Conservation (phyloP, 2,888 invertebrate species). For the Laspeyria flexula region DNA sequence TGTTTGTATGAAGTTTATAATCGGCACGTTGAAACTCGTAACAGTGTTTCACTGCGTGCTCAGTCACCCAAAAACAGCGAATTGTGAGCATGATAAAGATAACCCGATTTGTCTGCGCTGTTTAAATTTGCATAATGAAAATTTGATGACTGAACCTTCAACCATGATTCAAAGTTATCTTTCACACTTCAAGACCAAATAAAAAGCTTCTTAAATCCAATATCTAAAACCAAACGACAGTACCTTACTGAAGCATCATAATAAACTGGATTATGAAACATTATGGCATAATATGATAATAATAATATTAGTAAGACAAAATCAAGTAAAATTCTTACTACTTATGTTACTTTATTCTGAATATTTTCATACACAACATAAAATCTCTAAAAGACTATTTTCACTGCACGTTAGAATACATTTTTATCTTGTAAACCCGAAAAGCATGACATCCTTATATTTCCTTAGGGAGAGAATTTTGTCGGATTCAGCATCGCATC, state of each 20-base stretch:
- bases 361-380: slow-evolving; percentile 20
- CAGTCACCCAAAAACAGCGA: slow-evolving; percentile 35
- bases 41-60: slow-evolving; percentile 32
- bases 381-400: no score
- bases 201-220: not conserved
- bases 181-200: not conserved
- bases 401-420: slow-evolving; percentile 16
- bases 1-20: slow-evolving; percentile 34
- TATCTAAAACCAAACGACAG: not conserved
- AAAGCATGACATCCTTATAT: slow-evolving; percentile 19
- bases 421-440: slow-evolving; percentile 21
- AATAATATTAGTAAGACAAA: no score
- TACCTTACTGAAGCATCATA: no score
- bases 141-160: slow-evolving; percentile 22
- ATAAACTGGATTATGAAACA: no score
- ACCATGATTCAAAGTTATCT: slow-evolving; percentile 8
- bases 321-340: no score
- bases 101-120: slow-evolving; percentile 47
- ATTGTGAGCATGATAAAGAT: slow-evolving; percentile 44
- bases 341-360: no score
- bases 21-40: slow-evolving; percentile 28
- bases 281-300: no score
- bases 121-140: slow-evolving; percentile 38
- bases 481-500: slow-evolving; percentile 11
- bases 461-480: slow-evolving; percentile 25